These are phyloP conservation scores for Bagarius yarrelli DNA, from an alignment of 2,113 vertebrate species.

Conservation along the genomic window DNA sequence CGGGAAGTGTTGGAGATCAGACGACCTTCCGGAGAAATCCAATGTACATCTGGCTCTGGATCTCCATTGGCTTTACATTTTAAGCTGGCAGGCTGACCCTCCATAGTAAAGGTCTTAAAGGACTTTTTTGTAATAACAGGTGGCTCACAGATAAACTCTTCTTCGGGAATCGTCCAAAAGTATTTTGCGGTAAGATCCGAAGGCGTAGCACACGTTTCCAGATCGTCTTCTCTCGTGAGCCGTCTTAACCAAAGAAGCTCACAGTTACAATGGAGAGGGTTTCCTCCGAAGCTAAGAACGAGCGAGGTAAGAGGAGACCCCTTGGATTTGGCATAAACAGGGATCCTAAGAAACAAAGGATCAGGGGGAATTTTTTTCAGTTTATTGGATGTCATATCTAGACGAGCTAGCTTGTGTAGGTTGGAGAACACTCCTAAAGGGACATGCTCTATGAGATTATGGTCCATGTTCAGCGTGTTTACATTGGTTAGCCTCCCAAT, in stretches of 20 bases:
- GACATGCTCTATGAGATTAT: constrained; percentile 91
- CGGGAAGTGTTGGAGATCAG: constrained; percentile 85
- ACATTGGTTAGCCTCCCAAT: constrained; percentile 84
- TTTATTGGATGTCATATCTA: constrained; percentile 97
- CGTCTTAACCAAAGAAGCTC: constrained; percentile 90
- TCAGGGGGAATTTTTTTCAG: constrained; percentile 94
- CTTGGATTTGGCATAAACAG: constrained; percentile 84
- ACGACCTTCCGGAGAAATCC: constrained; percentile 87
- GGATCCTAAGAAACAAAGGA: constrained; percentile 87
- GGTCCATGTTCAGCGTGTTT: constrained; percentile 90
- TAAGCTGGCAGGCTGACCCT: constrained; percentile 77
- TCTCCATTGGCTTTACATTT: constrained; percentile 94
- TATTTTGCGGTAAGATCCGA: constrained; percentile 84
- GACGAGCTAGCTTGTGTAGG: constrained; percentile 87
- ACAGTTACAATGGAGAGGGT: constrained; percentile 93
- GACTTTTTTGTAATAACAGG: constrained; percentile 90
- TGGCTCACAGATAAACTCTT: constrained; percentile 93
- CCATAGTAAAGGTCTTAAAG: constrained; percentile 65
- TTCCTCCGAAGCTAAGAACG: constrained; percentile 90
- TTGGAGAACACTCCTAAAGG: constrained; percentile 91
- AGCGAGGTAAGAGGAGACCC: constrained; percentile 80
- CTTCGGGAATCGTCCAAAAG: constrained; percentile 93
- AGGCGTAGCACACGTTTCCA: constrained; percentile 91
- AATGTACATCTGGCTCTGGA: constrained; percentile 88
- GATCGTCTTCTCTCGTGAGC: constrained; percentile 86